Base-by-base conservation (phyloP, 2,888 invertebrate genomes). In the Gisinianus flammeolus region DNA sequence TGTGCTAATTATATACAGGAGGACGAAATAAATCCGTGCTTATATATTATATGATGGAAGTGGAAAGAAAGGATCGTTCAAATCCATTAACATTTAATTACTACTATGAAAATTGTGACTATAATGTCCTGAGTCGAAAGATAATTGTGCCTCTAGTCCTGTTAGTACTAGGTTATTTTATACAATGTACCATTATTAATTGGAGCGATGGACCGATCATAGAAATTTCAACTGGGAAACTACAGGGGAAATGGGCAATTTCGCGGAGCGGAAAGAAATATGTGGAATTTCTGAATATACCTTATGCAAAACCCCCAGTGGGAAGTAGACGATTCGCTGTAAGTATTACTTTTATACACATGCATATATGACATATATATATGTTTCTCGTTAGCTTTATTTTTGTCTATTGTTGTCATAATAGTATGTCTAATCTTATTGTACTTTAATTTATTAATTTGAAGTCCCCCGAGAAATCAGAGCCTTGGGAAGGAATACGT, bases 211-310 rank as follows among this genome's bases (percentile, higher is more conserved):
- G 26, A 22, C 62, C 62, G 3, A 62, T 62, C 24, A 26, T 62
- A 3, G 26, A 62, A 12, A 62, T 26, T 5, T 26, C 62, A 12
- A 16, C 16, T 5, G 62, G 62, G 10, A 62, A 62, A 26, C 16
- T 62, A 26, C 62, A 62, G 28, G 62, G 62, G 16, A 62, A 10
- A 26, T 62, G 62, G 62, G 62, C 62, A 62, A 62, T 12, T 12
- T 26, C 26, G 24, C 62, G 62, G 24, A 28, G 26, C 2, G 62
- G 62, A 26, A 62, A 62, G 10, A 62, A 26, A 28, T 62, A 26
- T 8, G 16, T 5, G 16, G 62, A 62, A 62, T 62, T 62, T 62
- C 28, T 62, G 16, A 12, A 22, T 8, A 62, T 62, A 28, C 62
- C 62, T 12, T 62, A 26, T 62, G 62, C 54, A 5, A 54, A 54